Conservation (phyloP, 2,797 vertebrate species). For the Acrocephalus scirpaceus region DNA sequence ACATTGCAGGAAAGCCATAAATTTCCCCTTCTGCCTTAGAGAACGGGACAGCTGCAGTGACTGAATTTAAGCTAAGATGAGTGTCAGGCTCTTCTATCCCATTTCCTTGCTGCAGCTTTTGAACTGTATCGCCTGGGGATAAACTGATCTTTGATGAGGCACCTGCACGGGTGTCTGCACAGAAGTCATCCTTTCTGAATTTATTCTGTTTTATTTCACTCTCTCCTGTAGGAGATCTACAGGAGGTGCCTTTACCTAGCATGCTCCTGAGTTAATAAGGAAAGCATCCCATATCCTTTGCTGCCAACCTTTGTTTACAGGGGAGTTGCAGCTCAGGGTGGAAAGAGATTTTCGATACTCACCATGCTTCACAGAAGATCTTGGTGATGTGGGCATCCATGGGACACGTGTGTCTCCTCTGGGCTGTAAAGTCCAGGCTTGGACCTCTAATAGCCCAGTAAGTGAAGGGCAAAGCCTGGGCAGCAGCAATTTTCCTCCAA, state of each 20-base stretch:
- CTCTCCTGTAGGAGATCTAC: background rate
- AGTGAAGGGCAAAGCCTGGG: background rate
- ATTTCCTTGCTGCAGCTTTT: background rate
- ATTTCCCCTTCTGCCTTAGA: conserved; percentile 5
- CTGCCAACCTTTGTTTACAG: background rate
- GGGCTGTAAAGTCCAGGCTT: background rate
- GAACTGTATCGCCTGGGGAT: background rate
- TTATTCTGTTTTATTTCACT: background rate
- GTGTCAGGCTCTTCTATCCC: background rate
- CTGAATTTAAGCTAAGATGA: background rate
- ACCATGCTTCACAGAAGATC: background rate
- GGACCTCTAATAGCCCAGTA: background rate
- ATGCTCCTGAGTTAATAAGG: background rate
- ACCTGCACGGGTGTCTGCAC: conserved; percentile 10
- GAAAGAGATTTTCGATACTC: background rate
- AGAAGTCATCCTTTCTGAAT: background rate
- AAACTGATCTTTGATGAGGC: conserved; percentile 18
- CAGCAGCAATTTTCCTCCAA: background rate
- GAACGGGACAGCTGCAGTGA: background rate
- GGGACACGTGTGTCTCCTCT: background rate
- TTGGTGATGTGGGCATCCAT: background rate
- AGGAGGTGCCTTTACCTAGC: background rate
- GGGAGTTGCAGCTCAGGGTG: background rate
- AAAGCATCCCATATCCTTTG: background rate
- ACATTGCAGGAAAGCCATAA: background rate